Conservation (phyloP, 2,888 invertebrate genomes). For the Brachycybe producta region DNA sequence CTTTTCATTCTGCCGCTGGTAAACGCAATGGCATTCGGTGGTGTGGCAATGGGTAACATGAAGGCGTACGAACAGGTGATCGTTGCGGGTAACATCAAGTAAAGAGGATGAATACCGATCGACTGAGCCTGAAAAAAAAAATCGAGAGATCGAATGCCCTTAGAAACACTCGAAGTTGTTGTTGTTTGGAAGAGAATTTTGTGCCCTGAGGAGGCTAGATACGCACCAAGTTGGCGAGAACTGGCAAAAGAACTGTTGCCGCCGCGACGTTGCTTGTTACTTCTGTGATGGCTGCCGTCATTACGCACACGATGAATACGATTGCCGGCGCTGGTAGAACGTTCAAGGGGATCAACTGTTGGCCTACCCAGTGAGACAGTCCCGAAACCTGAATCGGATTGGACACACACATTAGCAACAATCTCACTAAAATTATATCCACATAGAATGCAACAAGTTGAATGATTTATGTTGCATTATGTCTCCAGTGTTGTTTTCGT, state of each 20-base stretch:
- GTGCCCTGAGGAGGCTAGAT: background rate
- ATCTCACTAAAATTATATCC: too few species aligned
- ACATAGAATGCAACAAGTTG: too few species aligned
- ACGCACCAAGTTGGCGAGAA: slow-evolving; percentile 51
- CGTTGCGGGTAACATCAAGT: slow-evolving; percentile 77
- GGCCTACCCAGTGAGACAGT: slow-evolving; percentile 61
- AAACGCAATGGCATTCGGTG: slow-evolving; percentile 86
- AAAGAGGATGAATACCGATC: slow-evolving; percentile 66
- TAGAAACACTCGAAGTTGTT: background rate
- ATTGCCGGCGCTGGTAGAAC: slow-evolving; percentile 50
- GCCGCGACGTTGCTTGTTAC: slow-evolving; percentile 84
- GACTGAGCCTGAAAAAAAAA: slow-evolving; percentile 46
- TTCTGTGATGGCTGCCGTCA: slow-evolving; percentile 72
- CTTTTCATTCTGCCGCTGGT: slow-evolving; percentile 67
- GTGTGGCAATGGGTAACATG: slow-evolving; percentile 87
- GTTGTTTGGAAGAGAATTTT: background rate
- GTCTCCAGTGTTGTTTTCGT: too few species aligned
- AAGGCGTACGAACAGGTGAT: slow-evolving; percentile 77
- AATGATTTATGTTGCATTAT: too few species aligned
- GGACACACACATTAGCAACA: too few species aligned
- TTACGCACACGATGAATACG: slow-evolving; percentile 57
- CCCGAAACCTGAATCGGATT: slow-evolving; percentile 49
- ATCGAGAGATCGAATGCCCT: too few species aligned
- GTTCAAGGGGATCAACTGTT: slow-evolving; percentile 50
- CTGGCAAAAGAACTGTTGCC: slow-evolving; percentile 73